These are phyloP conservation scores for Trinorchestia longiramus DNA, from an alignment of 1,140 invertebrate species.

Conservation along the genomic window DNA sequence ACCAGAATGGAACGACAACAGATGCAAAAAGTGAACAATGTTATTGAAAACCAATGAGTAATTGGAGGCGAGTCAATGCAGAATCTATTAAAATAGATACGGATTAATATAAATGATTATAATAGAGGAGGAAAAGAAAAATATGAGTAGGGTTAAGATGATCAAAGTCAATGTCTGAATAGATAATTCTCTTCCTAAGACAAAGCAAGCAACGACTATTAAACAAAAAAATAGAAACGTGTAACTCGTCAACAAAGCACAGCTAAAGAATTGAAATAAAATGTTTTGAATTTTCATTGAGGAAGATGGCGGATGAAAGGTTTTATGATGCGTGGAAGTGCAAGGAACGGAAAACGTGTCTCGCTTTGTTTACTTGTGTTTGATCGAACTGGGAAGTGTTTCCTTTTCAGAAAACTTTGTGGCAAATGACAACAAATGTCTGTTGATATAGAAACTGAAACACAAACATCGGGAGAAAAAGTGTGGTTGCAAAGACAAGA, in stretches of 20 bases:
- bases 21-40: too few relatives aligned
- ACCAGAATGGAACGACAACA: too few relatives aligned
- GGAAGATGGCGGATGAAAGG: not conserved
- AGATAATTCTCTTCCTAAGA: not conserved
- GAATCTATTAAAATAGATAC: too few relatives aligned
- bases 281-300: not conserved
- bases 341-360: not conserved
- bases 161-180: not conserved
- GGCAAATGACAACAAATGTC: not conserved
- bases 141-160: too few relatives aligned
- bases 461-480: not conserved
- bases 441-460: not conserved
- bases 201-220: not conserved
- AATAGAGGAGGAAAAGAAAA: too few relatives aligned
- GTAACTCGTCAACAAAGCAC: not conserved
- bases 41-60: too few relatives aligned
- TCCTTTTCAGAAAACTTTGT: not conserved
- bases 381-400: not conserved
- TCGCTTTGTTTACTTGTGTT: not conserved
- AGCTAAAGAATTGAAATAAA: not conserved
- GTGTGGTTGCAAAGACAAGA: too few relatives aligned
- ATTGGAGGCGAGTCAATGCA: too few relatives aligned
- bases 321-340: not conserved
- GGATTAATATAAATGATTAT: too few relatives aligned
- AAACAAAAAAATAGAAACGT: not conserved